Percentiles rank a stretch among this genome's conserved stretches.
phyloP scores from a whole-genome alignment of 1,140 invertebrate genomes.

The Geopemphigus sp. region DNA sequence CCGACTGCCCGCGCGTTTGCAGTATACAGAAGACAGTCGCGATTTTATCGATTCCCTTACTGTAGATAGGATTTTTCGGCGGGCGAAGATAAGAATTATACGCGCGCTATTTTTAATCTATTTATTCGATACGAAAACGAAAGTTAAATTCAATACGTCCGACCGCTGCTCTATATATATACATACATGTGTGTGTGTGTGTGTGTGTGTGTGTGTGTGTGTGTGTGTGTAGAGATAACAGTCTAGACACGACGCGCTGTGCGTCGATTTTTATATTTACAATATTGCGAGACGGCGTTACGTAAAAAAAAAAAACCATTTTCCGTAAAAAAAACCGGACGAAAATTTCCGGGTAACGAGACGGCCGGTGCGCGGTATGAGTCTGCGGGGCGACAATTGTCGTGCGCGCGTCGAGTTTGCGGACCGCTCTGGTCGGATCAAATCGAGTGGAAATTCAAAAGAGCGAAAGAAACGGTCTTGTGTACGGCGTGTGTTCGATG shows the following conservation, averaged over 20 bases:
- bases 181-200: no score
- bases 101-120: not conserved
- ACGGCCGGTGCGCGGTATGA: no score
- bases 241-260: not conserved
- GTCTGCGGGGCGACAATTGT: no score
- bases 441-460: slow-evolving; percentile 40
- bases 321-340: not conserved
- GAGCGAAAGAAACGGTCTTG: not conserved
- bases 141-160: slow-evolving; percentile 18
- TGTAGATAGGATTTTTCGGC: not conserved
- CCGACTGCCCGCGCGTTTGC: no score
- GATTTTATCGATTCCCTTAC: no score
- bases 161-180: not conserved
- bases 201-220: no score
- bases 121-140: slow-evolving; percentile 10
- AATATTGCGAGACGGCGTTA: no score
- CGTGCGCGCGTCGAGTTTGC: not conserved
- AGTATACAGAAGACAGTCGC: no score
- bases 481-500: not conserved
- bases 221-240: not conserved
- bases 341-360: slow-evolving; percentile 18
- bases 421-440: not conserved
- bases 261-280: no score
- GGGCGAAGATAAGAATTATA: not conserved
- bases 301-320: no score